A percentile compares a stretch with the other conserved stretches of the same genome.
Evolutionary conservation across 2,888 invertebrate genomes (phyloP).

Genomic region (Athalia rosae): DNA sequence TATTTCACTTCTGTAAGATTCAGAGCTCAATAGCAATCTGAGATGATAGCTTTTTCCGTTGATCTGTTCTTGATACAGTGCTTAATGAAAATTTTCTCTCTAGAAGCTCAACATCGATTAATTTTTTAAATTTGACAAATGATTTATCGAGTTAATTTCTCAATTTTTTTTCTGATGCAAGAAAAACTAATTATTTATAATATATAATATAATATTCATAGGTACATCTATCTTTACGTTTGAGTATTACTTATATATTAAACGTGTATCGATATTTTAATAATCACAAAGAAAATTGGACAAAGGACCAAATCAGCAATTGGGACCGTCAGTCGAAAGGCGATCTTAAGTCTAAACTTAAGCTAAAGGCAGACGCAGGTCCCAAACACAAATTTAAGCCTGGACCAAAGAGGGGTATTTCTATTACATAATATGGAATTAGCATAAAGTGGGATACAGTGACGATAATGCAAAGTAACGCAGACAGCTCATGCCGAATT

Average conservation of each 20-base stretch:
- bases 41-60: background rate
- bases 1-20: constrained; percentile 1
- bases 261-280: constrained; percentile 63
- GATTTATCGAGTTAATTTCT: background rate
- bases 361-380: constrained; percentile 49
- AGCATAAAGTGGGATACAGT: constrained; percentile 42
- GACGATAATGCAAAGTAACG: constrained; percentile 40
- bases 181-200: constrained; percentile 1
- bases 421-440: constrained; percentile 25
- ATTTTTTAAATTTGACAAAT: constrained; percentile 3
- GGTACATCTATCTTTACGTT: constrained; percentile 1
- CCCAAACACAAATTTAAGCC: constrained; percentile 61
- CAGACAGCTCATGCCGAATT: constrained; percentile 36
- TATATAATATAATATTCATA: background rate
- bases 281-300: constrained; percentile 72
- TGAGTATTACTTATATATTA: constrained; percentile 64
- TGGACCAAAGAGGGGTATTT: constrained; percentile 59
- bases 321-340: constrained; percentile 43
- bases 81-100: constrained; percentile 1
- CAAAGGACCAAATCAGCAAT: constrained; percentile 63
- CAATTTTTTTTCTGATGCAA: background rate
- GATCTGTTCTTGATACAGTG: background rate
- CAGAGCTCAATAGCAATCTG: background rate
- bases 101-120: background rate
- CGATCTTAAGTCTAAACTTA: constrained; percentile 38